These are phyloP conservation scores for Melanchra persicariae DNA, from an alignment of 2,888 invertebrate genomes.

Conservation along the genomic window DNA sequence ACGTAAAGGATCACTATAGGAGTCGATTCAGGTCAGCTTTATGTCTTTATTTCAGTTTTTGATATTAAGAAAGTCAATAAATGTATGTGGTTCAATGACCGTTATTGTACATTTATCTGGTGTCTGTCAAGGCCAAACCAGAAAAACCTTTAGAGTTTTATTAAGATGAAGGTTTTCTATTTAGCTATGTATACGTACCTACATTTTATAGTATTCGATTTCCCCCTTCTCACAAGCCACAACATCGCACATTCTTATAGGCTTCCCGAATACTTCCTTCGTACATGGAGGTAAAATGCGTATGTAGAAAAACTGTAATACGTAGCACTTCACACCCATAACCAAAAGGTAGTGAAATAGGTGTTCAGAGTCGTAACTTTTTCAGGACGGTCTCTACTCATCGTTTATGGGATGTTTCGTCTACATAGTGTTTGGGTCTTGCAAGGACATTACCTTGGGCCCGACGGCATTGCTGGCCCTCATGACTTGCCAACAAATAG, in stretches of 20 bases:
- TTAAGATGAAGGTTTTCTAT: neutral
- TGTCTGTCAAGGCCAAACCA: no score
- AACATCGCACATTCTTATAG: slow-evolving; percentile 7
- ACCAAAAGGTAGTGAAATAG: slow-evolving; percentile 27
- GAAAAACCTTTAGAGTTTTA: neutral
- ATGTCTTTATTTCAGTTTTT: no score
- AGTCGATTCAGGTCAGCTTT: no score
- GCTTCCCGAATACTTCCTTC: slow-evolving; percentile 5
- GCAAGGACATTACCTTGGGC: slow-evolving; percentile 96
- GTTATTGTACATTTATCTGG: no score
- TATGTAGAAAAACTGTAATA: slow-evolving; percentile 26
- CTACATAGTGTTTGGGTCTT: slow-evolving; percentile 97
- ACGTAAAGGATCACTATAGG: no score
- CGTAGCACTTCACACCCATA: slow-evolving; percentile 20
- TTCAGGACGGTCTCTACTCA: slow-evolving; percentile 98
- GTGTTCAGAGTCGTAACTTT: slow-evolving; percentile 61
- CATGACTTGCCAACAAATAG: slow-evolving; percentile 96
- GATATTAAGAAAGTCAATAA: no score
- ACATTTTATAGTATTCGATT: slow-evolving; percentile 34
- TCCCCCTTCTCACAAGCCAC: slow-evolving; percentile 2
- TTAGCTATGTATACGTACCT: neutral
- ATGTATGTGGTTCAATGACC: no score
- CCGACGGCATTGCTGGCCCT: slow-evolving; percentile 98
- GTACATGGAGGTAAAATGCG: slow-evolving; percentile 4
- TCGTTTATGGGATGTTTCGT: slow-evolving; percentile 98